Base-by-base conservation (phyloP, 2,888 invertebrate genomes). In the Pristionchus exspectatus region DNA sequence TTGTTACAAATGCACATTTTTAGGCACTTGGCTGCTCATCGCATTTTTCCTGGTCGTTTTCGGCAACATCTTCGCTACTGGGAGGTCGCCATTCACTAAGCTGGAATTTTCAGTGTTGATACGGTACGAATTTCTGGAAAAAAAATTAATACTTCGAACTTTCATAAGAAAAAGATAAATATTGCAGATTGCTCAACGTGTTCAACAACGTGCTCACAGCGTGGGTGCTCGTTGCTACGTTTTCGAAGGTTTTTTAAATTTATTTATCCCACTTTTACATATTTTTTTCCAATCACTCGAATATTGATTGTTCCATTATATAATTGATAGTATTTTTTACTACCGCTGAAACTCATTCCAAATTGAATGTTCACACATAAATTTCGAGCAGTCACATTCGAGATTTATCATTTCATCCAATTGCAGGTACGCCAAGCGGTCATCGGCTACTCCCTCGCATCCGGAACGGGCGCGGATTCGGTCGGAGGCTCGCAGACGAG, bases 131-230 rank as follows among this genome's bases (percentile, higher is more conserved):
- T 5, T 24, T n/a, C 30, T 10, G 0, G 30, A n/a, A 27, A 7
- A 27, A 27, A 10, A 69, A 69, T 69, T 69, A 30, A 69, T 50
- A 12, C 27, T n/a, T 69, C 69, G 30, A 27, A 27, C 14, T 14
- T 30, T 69, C 27, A 50, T n/a, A n/a, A n/a, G n/a, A n/a, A 50
- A 50, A 50, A 50, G 3, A 50, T 44, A 50, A 18, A 59, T 21
- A 4, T 30, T 74, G 14, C 81, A 81, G 81, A 2, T 27, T 81
- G 2, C 50, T 81, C 9, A 81, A 24, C n/a, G 50, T 81, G 2
- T 24, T 81, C n/a, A 81, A 81, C 27, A 81, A 81, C 81, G 54
- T 81, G 54, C 50, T 81, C 18, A 81, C 50, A 1, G 24, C 81
- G 21, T 81, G 81, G 81, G 81, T 81, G 44, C 81, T 81, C 12